These are phyloP conservation scores for Acridotheres tristis DNA, from an alignment of 2,797 vertebrate species.

Conservation along the genomic window DNA sequence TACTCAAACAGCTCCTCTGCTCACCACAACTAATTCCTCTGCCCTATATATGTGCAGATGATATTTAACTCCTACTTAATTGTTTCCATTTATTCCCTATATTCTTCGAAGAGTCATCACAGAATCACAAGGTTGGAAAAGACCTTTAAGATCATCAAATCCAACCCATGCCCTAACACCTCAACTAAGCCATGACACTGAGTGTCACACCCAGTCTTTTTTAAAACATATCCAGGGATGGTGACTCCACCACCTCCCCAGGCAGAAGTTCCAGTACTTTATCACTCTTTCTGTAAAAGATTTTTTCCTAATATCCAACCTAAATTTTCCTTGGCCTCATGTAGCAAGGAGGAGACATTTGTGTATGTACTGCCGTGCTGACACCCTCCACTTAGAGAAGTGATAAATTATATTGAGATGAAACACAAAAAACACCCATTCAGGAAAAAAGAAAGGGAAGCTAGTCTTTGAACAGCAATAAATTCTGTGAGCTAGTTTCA, in stretches of 20 bases:
- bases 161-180: not conserved
- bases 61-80: not conserved
- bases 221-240: not conserved
- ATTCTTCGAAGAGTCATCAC: not conserved
- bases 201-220: not conserved
- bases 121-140: not conserved
- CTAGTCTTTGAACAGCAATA: slow-evolving; percentile 27
- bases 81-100: not conserved
- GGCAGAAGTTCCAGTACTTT: not conserved
- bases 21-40: not conserved
- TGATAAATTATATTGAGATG: slow-evolving; percentile 50
- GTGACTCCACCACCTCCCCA: not conserved
- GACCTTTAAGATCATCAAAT: not conserved
- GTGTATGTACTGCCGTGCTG: slow-evolving; percentile 2
- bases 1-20: not conserved
- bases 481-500: slow-evolving; percentile 20
- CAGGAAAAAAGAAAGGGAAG: not conserved
- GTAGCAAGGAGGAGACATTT: slow-evolving; percentile 11
- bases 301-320: not conserved
- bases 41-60: not conserved
- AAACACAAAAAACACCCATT: slow-evolving; percentile 35
- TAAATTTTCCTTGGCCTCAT: not conserved
- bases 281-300: not conserved
- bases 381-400: not conserved
- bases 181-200: not conserved